These are phyloP conservation scores for Parazoanthus atlanticus DNA, from an alignment of 92 coral and sea anemone species.

Conservation along the genomic window DNA sequence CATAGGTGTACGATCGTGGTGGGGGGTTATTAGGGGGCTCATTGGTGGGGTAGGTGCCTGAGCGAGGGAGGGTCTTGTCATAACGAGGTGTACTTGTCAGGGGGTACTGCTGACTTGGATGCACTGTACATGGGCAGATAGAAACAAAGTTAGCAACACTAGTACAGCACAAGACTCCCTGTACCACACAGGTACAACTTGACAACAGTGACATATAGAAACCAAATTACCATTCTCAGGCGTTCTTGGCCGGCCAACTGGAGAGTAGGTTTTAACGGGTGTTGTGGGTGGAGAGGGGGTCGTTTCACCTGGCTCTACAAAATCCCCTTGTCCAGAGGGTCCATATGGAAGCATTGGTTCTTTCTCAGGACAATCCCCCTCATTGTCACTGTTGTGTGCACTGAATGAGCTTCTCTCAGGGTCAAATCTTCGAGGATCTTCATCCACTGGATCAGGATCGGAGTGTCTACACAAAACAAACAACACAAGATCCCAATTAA, in stretches of 20 bases:
- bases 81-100: conserved; percentile 77
- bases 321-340: conserved; percentile 52
- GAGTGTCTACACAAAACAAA: conserved; percentile 46
- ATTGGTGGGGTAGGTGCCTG: conserved; percentile 62
- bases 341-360: conserved; percentile 73
- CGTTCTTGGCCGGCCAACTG: conserved; percentile 60
- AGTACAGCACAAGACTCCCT: not conserved
- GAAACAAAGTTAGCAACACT: too few species aligned
- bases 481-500: not conserved
- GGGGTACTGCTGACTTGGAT: conserved; percentile 48
- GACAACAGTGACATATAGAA: not conserved
- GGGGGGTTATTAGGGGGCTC: conserved; percentile 56
- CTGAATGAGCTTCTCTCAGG: conserved; percentile 78
- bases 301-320: conserved; percentile 48
- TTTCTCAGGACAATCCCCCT: conserved; percentile 53
- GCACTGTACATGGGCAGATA: not conserved
- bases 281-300: conserved; percentile 76
- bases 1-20: conserved; percentile 75
- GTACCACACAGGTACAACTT: not conserved
- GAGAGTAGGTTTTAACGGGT: conserved; percentile 60
- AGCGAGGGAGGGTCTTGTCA: conserved; percentile 64
- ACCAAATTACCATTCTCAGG: conserved; percentile 70
- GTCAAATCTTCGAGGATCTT: conserved; percentile 66
- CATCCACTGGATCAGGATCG: conserved; percentile 71
- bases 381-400: conserved; percentile 68